Evolutionary conservation across 2,797 vertebrate species (phyloP), one percentile per base, ranked within the genome.

Genomic region (Menidia menidia): DNA sequence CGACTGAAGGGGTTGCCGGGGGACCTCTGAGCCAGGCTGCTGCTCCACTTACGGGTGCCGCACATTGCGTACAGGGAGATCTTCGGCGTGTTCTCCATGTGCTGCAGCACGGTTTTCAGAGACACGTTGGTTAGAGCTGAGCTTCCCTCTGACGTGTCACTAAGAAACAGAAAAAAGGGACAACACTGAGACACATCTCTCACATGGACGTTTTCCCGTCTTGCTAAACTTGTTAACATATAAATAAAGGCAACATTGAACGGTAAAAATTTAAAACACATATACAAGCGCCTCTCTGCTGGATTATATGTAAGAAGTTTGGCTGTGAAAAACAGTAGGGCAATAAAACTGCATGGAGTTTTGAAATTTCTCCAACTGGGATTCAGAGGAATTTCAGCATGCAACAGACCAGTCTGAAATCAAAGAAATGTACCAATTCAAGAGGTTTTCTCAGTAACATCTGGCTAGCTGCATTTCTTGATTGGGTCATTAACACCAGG

Each of bases 11-110:
- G 91, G 13, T 65, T 50, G 51, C 89, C 84, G 15, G 89, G 73
- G 59, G 87, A 79, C 71, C 60, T 92, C 57, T 75, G 72, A 1
- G 89, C 92, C 89, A 96, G 85, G 74, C 88, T 89, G 90, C 96
- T 96, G 92, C 90, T 97, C 98, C 98, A 99, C 64, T 96, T 98
- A 71, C 95, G 96, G 4, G 96, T 88, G 1, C 98, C 98, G 52
- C 97, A 94, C 88, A 97, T 93, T 0, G 98, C 96, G 3, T 98
- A 99, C 77, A 95, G 94, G 61, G 93, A 86, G 73, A 99, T 95
- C 91, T 98, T 99, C 0, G 98, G 98, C 4, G 97, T 98, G 52
- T 92, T 93, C 92, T 99, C 98, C 85, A 99, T 96, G 61, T 98
- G 98, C 80, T 96, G 96, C 80, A 99, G 92, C 64, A 99, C 92